phyloP scores from a whole-genome alignment of 2,113 vertebrate genomes.

The Orthonyx spaldingii region DNA sequence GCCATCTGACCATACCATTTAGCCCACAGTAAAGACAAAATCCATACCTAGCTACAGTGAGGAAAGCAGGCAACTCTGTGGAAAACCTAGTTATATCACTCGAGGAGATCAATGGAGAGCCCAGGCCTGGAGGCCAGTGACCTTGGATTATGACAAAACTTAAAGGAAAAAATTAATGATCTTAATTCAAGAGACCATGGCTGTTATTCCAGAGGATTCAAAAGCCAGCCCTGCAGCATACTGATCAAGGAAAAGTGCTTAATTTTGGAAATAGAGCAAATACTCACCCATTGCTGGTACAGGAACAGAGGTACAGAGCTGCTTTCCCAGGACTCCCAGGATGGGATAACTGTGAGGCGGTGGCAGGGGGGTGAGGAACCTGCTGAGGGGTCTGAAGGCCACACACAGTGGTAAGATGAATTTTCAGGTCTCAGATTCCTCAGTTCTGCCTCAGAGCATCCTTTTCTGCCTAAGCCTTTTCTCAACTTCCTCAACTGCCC shows the following conservation, averaged over 20 bases:
- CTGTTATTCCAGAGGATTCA: background rate
- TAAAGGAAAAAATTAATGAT: constrained; percentile 15
- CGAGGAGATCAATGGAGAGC: constrained; percentile 30
- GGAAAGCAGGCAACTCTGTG: constrained; percentile 2
- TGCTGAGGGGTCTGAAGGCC: background rate
- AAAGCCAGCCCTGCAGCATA: background rate
- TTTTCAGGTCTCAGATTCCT: background rate
- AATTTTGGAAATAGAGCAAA: background rate
- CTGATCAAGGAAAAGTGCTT: background rate
- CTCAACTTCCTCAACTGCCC: background rate
- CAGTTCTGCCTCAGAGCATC: background rate
- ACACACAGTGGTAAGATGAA: fast-evolving
- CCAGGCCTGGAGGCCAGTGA: background rate
- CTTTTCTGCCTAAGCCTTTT: background rate
- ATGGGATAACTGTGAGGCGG: background rate
- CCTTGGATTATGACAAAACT: constrained; percentile 23
- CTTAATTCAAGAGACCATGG: background rate
- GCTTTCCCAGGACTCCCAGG: fast-evolving
- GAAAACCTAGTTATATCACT: constrained; percentile 37
- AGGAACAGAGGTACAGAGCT: background rate
- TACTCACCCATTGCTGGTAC: background rate
- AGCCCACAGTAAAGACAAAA: constrained; percentile 25
- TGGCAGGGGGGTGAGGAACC: fast-evolving
- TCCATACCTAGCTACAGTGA: background rate
- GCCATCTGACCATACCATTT: constrained; percentile 10